Conservation (phyloP, 1,140 invertebrate species). For the Bombus balteatus region DNA sequence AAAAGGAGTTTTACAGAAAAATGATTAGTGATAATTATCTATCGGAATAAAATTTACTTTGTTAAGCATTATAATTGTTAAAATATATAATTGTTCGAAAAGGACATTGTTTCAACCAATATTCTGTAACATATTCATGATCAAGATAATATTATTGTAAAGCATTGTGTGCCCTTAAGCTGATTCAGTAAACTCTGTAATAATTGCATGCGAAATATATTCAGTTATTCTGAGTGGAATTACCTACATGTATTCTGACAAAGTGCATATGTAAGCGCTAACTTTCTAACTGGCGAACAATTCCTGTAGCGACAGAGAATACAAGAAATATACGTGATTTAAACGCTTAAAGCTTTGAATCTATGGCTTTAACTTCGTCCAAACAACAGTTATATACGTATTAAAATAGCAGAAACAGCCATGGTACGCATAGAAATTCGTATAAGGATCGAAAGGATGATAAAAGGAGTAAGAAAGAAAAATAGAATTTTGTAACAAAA, state of each 20-base stretch:
- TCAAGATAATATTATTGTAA: too few species aligned
- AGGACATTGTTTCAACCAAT: not conserved
- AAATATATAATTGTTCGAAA: not conserved
- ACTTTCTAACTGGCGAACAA: constrained; percentile 14
- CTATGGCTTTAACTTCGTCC: not conserved
- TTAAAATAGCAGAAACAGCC: not conserved
- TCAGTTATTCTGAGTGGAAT: constrained; percentile 23
- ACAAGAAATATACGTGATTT: constrained; percentile 4
- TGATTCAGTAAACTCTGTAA: constrained; percentile 7
- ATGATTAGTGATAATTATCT: not conserved
- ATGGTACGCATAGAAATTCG: not conserved
- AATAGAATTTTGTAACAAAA: not conserved
- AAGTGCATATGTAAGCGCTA: constrained; percentile 9
- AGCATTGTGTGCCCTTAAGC: not conserved
- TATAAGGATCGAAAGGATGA: not conserved
- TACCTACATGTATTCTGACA: constrained; percentile 11
- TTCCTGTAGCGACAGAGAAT: not conserved
- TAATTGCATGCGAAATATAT: constrained; percentile 22
- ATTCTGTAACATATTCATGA: not conserved
- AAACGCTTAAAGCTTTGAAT: not conserved
- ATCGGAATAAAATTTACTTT: not conserved
- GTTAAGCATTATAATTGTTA: not conserved
- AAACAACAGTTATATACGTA: not conserved
- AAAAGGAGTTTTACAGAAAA: too few species aligned
- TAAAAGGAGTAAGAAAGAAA: not conserved